These are phyloP conservation scores for Naja naja DNA, from an alignment of 2,113 vertebrate species.

Conservation along the genomic window DNA sequence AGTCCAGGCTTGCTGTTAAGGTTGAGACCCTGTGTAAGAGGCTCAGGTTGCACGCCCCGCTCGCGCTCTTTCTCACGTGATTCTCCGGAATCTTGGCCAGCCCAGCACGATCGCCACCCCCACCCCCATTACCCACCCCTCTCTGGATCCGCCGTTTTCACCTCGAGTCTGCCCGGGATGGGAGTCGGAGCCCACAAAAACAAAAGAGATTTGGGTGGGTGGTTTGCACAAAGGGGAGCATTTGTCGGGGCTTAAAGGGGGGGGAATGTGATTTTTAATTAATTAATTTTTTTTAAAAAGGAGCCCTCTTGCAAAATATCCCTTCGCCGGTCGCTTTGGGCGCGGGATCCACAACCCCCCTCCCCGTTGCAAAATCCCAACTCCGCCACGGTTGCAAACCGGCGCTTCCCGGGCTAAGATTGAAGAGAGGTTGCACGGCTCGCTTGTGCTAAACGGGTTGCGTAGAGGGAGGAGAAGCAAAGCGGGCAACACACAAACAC, in stretches of 20 bases:
- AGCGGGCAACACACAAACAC: no score
- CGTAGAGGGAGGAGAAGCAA: fast-evolving
- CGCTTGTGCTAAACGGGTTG: no score
- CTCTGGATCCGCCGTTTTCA: constrained; percentile 58
- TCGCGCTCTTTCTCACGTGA: constrained; percentile 65
- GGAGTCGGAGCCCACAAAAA: background rate
- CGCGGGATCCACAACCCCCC: no score
- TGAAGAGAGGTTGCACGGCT: no score
- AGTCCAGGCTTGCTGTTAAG: no score
- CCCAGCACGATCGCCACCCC: constrained; percentile 18
- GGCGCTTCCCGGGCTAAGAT: no score
- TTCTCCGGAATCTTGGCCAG: constrained; percentile 70
- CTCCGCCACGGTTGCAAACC: no score
- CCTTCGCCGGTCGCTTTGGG: no score
- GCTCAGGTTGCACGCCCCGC: constrained; percentile 70
- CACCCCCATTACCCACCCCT: background rate
- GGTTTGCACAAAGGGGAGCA: background rate
- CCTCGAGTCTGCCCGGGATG: background rate
- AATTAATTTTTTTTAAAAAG: no score
- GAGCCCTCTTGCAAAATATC: no score
- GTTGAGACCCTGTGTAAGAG: no score
- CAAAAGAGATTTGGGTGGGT: background rate
- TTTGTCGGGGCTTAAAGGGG: background rate
- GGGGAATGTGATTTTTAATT: background rate
- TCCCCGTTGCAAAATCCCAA: no score